Evolutionary conservation across 2,888 invertebrate genomes (phyloP).

Genomic region (Pristionchus entomophagus): DNA sequence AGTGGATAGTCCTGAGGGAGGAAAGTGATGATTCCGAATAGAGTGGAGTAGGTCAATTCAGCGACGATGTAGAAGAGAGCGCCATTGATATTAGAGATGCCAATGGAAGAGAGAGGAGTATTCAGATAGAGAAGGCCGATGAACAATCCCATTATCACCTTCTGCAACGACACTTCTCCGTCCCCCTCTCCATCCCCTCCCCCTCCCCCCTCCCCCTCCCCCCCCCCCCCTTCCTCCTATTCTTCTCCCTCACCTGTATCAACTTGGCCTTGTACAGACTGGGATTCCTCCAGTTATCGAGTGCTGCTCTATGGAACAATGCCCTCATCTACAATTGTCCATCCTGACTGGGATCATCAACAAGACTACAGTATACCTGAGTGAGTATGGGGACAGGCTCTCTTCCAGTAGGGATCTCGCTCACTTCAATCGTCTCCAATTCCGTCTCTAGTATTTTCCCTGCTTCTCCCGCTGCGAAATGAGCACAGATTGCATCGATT

Average conservation of each 20-base stretch:
- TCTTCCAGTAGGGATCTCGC: slow-evolving; percentile 56
- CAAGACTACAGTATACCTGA: slow-evolving; percentile 52
- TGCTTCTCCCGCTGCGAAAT: slow-evolving; percentile 71
- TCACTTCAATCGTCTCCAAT: slow-evolving; percentile 51
- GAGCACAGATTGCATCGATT: slow-evolving; percentile 73
- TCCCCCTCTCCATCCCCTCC: no score
- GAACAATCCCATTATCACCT: slow-evolving; percentile 78
- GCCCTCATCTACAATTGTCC: slow-evolving; percentile 53
- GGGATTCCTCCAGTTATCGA: slow-evolving; percentile 74
- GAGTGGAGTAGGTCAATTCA: slow-evolving; percentile 93
- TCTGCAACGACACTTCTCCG: slow-evolving; percentile 52
- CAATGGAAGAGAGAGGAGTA: slow-evolving; percentile 81
- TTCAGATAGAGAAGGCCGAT: slow-evolving; percentile 87
- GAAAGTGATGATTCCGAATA: slow-evolving; percentile 91
- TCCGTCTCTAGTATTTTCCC: slow-evolving; percentile 55
- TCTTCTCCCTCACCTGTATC: slow-evolving; percentile 52
- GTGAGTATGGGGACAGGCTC: slow-evolving; percentile 51
- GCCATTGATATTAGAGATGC: slow-evolving; percentile 96
- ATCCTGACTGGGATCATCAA: neutral
- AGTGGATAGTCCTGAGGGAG: slow-evolving; percentile 91
- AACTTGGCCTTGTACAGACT: slow-evolving; percentile 70
- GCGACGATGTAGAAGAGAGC: slow-evolving; percentile 90
- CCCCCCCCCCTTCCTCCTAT: neutral
- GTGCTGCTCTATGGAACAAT: slow-evolving; percentile 60
- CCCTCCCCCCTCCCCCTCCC: no score